phyloP scores from a whole-genome alignment of 2,797 vertebrate species.

The Anguilla anguilla region DNA sequence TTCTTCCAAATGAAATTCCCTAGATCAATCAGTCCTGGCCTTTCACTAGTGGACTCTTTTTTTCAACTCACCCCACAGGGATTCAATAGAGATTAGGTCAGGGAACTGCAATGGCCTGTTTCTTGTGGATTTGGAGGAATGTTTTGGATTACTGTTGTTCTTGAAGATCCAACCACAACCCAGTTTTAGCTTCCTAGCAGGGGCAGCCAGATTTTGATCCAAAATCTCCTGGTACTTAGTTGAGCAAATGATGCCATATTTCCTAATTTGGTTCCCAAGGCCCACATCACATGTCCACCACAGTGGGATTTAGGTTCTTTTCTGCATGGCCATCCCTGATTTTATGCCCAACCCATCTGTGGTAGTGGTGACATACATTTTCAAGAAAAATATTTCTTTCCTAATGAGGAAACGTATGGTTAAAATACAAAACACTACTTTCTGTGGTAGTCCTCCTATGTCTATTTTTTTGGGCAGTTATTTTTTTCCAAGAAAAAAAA shows the following conservation, averaged over 20 bases:
- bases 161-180: too few relatives aligned
- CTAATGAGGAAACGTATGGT: background rate
- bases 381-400: background rate
- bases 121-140: too few relatives aligned
- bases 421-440: background rate
- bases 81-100: too few relatives aligned
- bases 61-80: too few relatives aligned
- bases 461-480: background rate
- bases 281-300: background rate
- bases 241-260: background rate
- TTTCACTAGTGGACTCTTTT: too few relatives aligned
- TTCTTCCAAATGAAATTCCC: too few relatives aligned
- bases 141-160: too few relatives aligned
- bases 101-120: too few relatives aligned
- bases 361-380: background rate
- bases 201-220: too few relatives aligned
- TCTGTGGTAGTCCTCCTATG: background rate
- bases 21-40: too few relatives aligned
- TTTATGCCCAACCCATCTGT: background rate
- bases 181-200: too few relatives aligned
- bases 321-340: background rate
- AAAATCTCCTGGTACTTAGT: too few relatives aligned
- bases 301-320: background rate
- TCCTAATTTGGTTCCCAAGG: background rate
- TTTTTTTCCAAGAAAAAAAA: background rate